Percentiles rank a stretch among this genome's conserved stretches.
These are phyloP conservation scores for Standfussiana lucernea DNA, from an alignment of 2,888 invertebrate genomes.

Conservation along the genomic window DNA sequence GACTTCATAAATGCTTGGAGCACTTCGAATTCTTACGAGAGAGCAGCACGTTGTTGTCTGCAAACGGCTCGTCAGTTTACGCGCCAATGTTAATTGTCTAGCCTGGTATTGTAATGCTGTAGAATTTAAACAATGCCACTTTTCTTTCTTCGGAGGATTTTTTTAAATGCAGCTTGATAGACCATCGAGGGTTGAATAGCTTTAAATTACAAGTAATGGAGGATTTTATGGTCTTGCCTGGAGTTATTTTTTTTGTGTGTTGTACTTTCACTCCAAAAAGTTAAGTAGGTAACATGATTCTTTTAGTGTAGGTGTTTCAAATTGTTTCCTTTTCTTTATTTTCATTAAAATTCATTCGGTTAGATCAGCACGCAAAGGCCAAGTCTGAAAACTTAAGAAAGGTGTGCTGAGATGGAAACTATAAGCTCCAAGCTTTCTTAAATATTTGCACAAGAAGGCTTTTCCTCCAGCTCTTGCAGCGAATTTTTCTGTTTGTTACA, in stretches of 20 bases:
- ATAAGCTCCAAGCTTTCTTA: conserved; percentile 71
- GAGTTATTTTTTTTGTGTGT: background rate
- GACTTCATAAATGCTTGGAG: conserved; percentile 54
- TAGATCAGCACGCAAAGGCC: conserved; percentile 31
- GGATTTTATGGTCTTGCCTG: background rate
- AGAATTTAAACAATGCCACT: conserved; percentile 56
- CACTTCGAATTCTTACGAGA: conserved; percentile 58
- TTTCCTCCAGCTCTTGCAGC: conserved; percentile 70
- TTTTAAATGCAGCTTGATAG: conserved; percentile 32
- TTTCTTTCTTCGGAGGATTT: conserved; percentile 9
- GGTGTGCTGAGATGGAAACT: conserved; percentile 71
- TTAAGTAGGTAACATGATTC: background rate
- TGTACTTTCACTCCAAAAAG: background rate
- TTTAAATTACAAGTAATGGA: conserved; percentile 19
- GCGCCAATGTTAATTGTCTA: conserved; percentile 62
- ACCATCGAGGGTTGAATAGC: conserved; percentile 3
- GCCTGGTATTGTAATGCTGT: conserved; percentile 50
- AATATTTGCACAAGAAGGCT: conserved; percentile 76
- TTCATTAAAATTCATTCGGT: background rate
- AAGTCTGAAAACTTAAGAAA: conserved; percentile 58
- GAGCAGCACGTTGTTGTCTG: conserved; percentile 56
- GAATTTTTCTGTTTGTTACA: conserved; percentile 80
- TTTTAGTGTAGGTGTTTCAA: background rate
- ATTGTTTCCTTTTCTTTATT: background rate
- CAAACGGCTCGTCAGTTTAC: conserved; percentile 57